These are phyloP conservation scores for Hipposideros larvatus DNA, from an alignment of 2,797 vertebrate species.

Conservation along the genomic window DNA sequence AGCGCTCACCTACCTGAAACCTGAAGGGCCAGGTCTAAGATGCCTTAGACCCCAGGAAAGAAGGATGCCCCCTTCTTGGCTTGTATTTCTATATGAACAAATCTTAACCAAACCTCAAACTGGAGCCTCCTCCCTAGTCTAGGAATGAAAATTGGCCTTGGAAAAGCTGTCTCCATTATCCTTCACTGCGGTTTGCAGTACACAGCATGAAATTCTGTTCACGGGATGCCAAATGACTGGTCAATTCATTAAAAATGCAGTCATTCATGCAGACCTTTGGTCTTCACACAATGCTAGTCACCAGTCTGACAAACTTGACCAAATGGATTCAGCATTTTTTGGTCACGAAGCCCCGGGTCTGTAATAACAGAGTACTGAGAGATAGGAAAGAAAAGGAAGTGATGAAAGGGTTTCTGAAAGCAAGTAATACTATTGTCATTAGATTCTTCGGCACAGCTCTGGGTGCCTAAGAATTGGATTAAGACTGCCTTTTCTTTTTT, in stretches of 20 bases:
- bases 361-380: conserved; percentile 72
- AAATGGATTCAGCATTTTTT: conserved; percentile 77
- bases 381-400: conserved; percentile 74
- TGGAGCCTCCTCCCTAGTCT: conserved; percentile 45
- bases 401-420: conserved; percentile 80
- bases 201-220: conserved; percentile 76
- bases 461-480: conserved; percentile 68
- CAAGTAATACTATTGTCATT: conserved; percentile 79
- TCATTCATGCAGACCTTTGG: conserved; percentile 77
- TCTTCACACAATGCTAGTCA: conserved; percentile 80
- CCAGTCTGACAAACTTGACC: conserved; percentile 79
- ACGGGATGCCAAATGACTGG: conserved; percentile 70
- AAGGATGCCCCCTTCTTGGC: neutral
- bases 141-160: conserved; percentile 65
- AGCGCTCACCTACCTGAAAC: neutral
- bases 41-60: neutral
- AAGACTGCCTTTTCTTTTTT: conserved; percentile 70
- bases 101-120: conserved; percentile 43
- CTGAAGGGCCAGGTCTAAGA: neutral
- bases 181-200: conserved; percentile 63
- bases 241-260: conserved; percentile 76
- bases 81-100: neutral
- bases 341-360: conserved; percentile 76
- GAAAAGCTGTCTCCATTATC: conserved; percentile 66
- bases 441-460: conserved; percentile 76